Percentiles rank a stretch among this genome's conserved stretches.
phyloP scores from a whole-genome alignment of 2,797 vertebrate species.

The Eulemur coronatus region DNA sequence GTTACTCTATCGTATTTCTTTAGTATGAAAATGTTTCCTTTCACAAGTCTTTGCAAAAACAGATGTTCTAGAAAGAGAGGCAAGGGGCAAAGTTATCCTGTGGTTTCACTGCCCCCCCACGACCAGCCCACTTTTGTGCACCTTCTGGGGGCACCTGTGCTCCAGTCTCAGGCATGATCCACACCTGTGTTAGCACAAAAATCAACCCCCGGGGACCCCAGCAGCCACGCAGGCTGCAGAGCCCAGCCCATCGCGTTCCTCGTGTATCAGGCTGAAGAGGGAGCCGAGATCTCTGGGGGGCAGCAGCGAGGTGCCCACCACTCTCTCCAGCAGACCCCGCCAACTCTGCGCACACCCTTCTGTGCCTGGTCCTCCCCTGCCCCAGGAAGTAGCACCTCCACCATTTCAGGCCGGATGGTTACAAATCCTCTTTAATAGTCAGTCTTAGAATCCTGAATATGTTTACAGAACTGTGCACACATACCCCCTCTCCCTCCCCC shows the following conservation, averaged over 20 bases:
- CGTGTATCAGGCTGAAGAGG: background rate
- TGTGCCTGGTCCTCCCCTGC: accelerated
- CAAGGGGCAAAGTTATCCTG: background rate
- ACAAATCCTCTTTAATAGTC: constrained; percentile 71
- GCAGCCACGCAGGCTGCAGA: background rate
- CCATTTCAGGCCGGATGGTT: background rate
- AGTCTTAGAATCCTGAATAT: background rate
- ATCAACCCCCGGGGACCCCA: accelerated
- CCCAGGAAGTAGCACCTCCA: background rate
- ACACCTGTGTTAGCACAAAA: background rate
- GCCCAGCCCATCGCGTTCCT: background rate
- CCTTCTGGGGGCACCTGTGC: too few species aligned
- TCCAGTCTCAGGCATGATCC: background rate
- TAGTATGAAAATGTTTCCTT: background rate
- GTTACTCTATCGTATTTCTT: background rate
- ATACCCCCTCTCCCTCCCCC: background rate
- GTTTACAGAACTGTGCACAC: background rate
- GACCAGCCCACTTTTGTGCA: background rate
- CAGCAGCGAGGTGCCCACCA: background rate
- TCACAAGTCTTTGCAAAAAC: background rate
- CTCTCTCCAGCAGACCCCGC: background rate
- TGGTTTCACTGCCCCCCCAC: background rate
- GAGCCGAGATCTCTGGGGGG: background rate
- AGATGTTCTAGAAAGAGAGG: background rate
- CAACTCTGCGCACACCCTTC: accelerated